Evolutionary conservation across 2,113 vertebrate genomes (phyloP).

Genomic region (Leuciscus idus): DNA sequence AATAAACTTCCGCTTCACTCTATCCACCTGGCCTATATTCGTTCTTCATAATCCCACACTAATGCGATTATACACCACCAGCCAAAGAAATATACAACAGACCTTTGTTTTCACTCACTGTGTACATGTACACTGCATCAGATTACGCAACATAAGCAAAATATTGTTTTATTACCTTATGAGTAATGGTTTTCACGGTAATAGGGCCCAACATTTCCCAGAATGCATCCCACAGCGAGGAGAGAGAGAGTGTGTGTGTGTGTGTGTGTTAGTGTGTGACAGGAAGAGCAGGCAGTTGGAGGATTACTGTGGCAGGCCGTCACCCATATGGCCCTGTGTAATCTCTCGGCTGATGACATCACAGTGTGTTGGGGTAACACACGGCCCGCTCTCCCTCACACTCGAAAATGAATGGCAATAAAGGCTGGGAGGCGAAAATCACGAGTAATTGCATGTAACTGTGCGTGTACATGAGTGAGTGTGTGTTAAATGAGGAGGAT

Average conservation of each 20-base stretch:
- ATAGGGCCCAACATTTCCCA: conserved; percentile 3
- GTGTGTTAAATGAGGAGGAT: background rate
- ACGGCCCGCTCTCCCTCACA: background rate
- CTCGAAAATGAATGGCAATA: background rate
- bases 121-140: background rate
- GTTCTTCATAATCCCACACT: conserved; percentile 67
- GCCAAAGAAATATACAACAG: conserved; percentile 32
- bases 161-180: background rate
- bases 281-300: conserved; percentile 56
- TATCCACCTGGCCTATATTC: conserved; percentile 66
- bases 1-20: conserved; percentile 56
- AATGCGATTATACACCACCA: conserved; percentile 71
- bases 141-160: background rate
- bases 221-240: conserved; percentile 7
- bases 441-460: background rate
- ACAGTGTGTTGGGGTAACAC: conserved; percentile 50
- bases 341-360: conserved; percentile 53
- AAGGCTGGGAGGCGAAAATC: background rate
- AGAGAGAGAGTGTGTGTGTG: conserved; percentile 33
- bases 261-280: conserved; percentile 52
- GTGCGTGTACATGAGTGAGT: background rate
- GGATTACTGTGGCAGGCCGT: conserved; percentile 55
- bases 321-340: conserved; percentile 55
- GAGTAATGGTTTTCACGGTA: conserved; percentile 14
- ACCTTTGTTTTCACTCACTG: background rate